A percentile compares a stretch with the other conserved stretches of the same genome.
These are phyloP conservation scores for Anodontia alba DNA, from an alignment of 2,888 invertebrate genomes.

Conservation along the genomic window DNA sequence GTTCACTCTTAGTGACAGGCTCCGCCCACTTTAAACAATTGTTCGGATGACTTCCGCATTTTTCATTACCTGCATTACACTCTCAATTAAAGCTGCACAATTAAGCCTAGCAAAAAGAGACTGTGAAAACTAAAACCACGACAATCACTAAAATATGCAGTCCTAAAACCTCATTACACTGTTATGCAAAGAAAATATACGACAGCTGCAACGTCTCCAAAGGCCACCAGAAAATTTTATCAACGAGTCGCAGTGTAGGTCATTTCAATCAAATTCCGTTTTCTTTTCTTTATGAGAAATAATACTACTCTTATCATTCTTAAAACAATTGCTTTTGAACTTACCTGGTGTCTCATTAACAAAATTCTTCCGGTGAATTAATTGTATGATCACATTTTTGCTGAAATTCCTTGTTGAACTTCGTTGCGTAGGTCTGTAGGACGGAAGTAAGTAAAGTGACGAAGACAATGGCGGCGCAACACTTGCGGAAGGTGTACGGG, in stretches of 20 bases:
- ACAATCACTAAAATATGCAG: too few species aligned
- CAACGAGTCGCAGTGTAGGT: not conserved
- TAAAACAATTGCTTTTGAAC: not conserved
- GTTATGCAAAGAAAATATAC: too few species aligned
- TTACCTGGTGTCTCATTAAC: not conserved
- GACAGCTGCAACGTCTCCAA: too few species aligned
- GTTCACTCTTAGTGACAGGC: conserved; percentile 19
- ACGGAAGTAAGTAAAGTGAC: conserved; percentile 50
- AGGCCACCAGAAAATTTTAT: too few species aligned
- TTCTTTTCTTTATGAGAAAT: not conserved
- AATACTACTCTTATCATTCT: not conserved
- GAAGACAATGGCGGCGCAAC: conserved; percentile 43
- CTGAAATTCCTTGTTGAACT: not conserved
- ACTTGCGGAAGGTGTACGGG: not conserved
- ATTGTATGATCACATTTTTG: not conserved
- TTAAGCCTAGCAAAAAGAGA: too few species aligned
- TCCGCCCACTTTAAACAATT: conserved; percentile 32
- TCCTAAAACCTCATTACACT: too few species aligned
- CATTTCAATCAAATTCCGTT: not conserved
- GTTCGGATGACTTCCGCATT: conserved; percentile 19
- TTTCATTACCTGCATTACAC: not conserved
- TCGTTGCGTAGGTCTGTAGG: conserved; percentile 46
- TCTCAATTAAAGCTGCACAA: too few species aligned
- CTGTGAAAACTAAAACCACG: too few species aligned
- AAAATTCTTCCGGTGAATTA: not conserved